These are phyloP conservation scores for Paramuricea clavata DNA, from an alignment of 92 coral and sea anemone species.

Conservation along the genomic window DNA sequence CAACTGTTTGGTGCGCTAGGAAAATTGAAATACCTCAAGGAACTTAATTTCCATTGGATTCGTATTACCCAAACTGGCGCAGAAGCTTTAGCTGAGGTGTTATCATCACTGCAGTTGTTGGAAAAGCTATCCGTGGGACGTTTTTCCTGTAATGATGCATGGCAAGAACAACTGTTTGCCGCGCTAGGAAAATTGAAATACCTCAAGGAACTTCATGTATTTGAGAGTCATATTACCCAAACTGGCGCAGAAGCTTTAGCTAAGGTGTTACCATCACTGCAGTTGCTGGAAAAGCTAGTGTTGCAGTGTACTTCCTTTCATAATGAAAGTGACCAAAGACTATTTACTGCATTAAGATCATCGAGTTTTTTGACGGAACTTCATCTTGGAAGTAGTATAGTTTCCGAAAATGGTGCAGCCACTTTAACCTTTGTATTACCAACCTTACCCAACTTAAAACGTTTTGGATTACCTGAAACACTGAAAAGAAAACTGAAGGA, in stretches of 20 bases:
- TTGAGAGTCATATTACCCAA: not conserved
- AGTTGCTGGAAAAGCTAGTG: too few species aligned
- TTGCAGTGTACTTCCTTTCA: too few species aligned
- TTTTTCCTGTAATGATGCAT: not conserved
- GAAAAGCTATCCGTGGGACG: not conserved
- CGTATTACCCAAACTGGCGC: not conserved
- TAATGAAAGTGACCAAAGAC: too few species aligned
- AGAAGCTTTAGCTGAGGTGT: slow-evolving; percentile 23
- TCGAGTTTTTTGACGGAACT: too few species aligned
- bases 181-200: not conserved
- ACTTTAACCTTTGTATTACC: too few species aligned
- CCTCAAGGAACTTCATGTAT: not conserved
- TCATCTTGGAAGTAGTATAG: too few species aligned
- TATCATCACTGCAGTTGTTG: slow-evolving; percentile 34
- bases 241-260: slow-evolving; percentile 14
- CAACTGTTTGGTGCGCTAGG: not conserved
- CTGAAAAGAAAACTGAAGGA: too few species aligned
- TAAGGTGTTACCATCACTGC: slow-evolving; percentile 10
- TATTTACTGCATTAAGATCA: too few species aligned
- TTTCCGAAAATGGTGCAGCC: too few species aligned
- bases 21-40: not conserved
- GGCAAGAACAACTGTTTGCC: not conserved
- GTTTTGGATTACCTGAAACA: too few species aligned
- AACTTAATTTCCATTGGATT: not conserved
- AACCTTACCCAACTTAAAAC: too few species aligned